Evolutionary conservation across 1,140 invertebrate species (phyloP), one percentile per base, ranked within the genome.

Genomic region (Antheraea mylitta): DNA sequence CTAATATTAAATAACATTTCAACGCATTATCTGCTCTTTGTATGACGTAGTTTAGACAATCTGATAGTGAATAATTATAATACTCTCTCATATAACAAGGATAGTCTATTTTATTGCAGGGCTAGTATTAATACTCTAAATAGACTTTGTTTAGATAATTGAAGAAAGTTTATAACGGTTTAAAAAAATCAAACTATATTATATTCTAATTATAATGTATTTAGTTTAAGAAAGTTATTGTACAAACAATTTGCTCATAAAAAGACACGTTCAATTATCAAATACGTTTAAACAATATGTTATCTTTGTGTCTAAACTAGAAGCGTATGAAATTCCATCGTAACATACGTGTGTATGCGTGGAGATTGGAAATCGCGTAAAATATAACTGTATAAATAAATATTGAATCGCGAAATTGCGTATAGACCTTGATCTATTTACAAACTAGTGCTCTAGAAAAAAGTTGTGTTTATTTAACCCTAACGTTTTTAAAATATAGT

Each of bases 1-100:
- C 59, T 38, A 65, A 65, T 45, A 18, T 65, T 65, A 53, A 45
- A 65, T 48, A 65, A 65, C 48, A 53, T 65, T 63, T 53, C 16
- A 53, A 16, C 45, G 45, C 16, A 53, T 53, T 53, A n/a, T 53
- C 45, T 53, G 45, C 13, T 53, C 5, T 16, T 13, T 53, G 13
- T n/a, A 53, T 53, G 45, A 53, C 45, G 45, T 16, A 53, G 16
- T 53, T 53, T 16, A n/a, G 11, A 16, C 7, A 42, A 42, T 11
- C 11, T 42, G 38, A 42, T 42, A 8, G 38, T 42, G 11, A 42
- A 11, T 3, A 42, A 42, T 42, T 16, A 13, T 53, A 53, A 53
- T 13, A 53, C 9, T 53, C 11, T n/a, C 9, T 16, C 45, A 53
- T 53, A 6, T 13, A 53, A 53, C 45, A 53, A 30, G 22, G 22